A percentile compares a stretch with the other conserved stretches of the same genome.
These are phyloP conservation scores for Enoplosus armatus DNA, from an alignment of 2,797 vertebrate species.

Conservation along the genomic window DNA sequence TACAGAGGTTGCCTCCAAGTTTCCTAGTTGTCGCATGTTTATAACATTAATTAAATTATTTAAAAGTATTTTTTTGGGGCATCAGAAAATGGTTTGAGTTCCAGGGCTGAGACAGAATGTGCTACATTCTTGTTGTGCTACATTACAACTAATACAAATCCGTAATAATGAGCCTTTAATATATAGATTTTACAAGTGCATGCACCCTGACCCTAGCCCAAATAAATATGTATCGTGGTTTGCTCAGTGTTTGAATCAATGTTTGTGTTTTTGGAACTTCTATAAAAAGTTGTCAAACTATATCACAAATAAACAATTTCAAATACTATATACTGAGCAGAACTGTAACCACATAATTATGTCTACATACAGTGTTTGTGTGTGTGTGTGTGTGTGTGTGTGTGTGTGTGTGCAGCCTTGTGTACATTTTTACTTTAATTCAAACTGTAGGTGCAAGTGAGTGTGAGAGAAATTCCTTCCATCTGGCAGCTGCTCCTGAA, in stretches of 20 bases:
- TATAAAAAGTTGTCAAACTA: neutral
- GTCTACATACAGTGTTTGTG: neutral
- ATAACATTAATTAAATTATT: too few species aligned
- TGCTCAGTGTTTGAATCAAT: neutral
- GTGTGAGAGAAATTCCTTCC: slow-evolving; percentile 20
- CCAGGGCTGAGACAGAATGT: too few species aligned
- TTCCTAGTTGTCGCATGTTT: too few species aligned
- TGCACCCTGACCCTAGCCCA: too few species aligned
- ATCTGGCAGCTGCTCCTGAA: slow-evolving; percentile 32
- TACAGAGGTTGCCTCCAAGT: too few species aligned
- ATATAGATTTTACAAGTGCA: too few species aligned
- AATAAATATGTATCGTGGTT: too few species aligned
- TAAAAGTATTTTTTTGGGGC: too few species aligned
- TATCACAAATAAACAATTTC: neutral
- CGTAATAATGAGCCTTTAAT: too few species aligned
- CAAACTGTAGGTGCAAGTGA: slow-evolving; percentile 4
- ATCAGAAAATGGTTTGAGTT: too few species aligned
- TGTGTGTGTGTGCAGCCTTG: neutral
- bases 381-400: neutral
- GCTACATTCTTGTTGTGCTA: too few species aligned
- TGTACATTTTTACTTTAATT: slow-evolving; percentile 10
- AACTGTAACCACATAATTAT: neutral
- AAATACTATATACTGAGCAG: neutral
- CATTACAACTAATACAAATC: too few species aligned
- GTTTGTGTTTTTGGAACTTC: neutral